Evolutionary conservation across 1,140 invertebrate genomes (phyloP).

Genomic region (Ephestia elutella): DNA sequence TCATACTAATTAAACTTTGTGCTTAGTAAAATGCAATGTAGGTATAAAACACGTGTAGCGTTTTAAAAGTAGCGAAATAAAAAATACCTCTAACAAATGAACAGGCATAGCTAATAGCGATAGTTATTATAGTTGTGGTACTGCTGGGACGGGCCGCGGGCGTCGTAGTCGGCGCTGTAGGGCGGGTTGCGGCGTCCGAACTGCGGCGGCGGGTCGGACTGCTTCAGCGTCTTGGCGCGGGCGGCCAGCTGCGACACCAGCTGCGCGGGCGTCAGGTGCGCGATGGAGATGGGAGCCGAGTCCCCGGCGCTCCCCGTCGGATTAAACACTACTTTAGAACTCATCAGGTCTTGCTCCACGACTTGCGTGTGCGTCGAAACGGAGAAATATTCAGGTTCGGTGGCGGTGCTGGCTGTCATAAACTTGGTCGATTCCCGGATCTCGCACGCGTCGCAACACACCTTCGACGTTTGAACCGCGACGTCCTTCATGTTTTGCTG

Average conservation of each 20-base stretch:
- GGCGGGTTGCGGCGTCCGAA: conserved; percentile 24
- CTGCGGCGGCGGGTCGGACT: conserved; percentile 29
- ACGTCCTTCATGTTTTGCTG: conserved; percentile 45
- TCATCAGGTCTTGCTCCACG: conserved; percentile 60
- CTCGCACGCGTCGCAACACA: conserved; percentile 57
- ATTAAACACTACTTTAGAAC: conserved; percentile 55
- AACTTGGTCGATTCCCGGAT: conserved; percentile 44
- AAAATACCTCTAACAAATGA: too few relatives aligned
- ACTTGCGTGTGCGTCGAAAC: conserved; percentile 58
- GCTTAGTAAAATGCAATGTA: too few relatives aligned
- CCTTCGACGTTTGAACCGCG: conserved; percentile 51
- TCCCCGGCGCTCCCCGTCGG: conserved; percentile 44
- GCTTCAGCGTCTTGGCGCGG: conserved; percentile 59
- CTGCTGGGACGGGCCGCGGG: conserved; percentile 27
- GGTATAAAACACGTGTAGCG: too few relatives aligned
- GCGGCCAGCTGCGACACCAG: conserved; percentile 63
- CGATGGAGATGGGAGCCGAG: conserved; percentile 53
- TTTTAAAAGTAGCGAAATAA: too few relatives aligned
- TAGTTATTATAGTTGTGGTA: conserved; percentile 41
- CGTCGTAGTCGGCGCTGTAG: conserved; percentile 37
- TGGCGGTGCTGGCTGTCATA: conserved; percentile 30
- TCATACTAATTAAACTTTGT: too few relatives aligned
- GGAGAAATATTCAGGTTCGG: conserved; percentile 40
- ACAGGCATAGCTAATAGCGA: conserved; percentile 31
- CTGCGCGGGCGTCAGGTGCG: conserved; percentile 64